These are phyloP conservation scores for Drosophila nr. perissopoda DNA, from an alignment of 2,888 invertebrate species.

Conservation along the genomic window DNA sequence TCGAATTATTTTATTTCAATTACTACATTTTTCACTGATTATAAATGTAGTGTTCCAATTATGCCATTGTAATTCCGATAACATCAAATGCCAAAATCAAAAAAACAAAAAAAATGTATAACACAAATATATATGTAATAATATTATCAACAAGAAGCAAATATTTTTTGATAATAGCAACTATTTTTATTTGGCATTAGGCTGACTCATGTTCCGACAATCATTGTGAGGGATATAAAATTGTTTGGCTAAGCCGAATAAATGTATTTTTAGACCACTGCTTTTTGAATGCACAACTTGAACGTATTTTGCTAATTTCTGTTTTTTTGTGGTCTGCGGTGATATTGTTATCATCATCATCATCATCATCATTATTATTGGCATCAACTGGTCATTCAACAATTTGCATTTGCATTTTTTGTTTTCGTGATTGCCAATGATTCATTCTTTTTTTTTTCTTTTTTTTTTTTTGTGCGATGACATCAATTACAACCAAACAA, in stretches of 20 bases:
- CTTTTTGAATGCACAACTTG: conserved; percentile 21
- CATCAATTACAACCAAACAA: conserved; percentile 32
- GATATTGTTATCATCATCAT: not conserved
- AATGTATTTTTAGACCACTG: conserved; percentile 10
- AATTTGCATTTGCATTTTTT: conserved; percentile 13
- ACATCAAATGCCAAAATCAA: not conserved
- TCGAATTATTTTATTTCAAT: not conserved
- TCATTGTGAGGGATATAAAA: conserved; percentile 11
- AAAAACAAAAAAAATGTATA: not conserved
- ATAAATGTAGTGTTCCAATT: not conserved
- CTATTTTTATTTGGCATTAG: not conserved
- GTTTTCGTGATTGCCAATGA: conserved; percentile 31
- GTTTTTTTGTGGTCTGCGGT: conserved; percentile 7
- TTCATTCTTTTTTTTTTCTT: conserved; percentile 35
- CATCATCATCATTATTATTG: conserved; percentile 7
- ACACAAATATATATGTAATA: not conserved
- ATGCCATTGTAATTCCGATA: not conserved
- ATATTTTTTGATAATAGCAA: not conserved
- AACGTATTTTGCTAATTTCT: conserved; percentile 1
- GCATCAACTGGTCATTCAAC: conserved; percentile 18
- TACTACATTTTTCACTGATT: not conserved
- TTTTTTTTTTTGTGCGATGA: conserved; percentile 30
- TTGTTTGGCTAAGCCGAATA: conserved; percentile 11
- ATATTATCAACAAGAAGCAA: not conserved
- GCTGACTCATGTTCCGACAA: conserved; percentile 3